These are phyloP conservation scores for Spicauda simplicius DNA, from an alignment of 2,888 invertebrate species.

Conservation along the genomic window DNA sequence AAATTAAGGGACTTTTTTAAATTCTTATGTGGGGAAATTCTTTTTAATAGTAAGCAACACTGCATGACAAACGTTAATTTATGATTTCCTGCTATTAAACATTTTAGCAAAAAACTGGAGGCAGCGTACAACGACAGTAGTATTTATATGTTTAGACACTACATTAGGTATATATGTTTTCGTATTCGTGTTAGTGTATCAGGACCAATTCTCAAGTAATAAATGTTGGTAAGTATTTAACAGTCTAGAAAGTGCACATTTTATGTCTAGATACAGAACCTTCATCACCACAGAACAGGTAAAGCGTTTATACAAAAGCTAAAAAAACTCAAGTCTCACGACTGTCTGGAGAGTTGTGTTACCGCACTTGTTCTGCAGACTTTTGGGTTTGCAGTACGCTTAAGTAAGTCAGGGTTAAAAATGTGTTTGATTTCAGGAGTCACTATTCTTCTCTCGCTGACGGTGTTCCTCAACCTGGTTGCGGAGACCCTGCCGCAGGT, in stretches of 20 bases:
- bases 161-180: not conserved
- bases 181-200: slow-evolving; percentile 10
- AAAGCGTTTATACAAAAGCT: not conserved
- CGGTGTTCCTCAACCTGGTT: slow-evolving; percentile 99
- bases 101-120: not conserved
- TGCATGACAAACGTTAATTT: too few species aligned
- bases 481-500: slow-evolving; percentile 99
- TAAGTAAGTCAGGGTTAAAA: slow-evolving; percentile 74
- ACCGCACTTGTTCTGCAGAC: not conserved
- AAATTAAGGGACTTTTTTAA: too few species aligned
- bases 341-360: slow-evolving; percentile 20
- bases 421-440: slow-evolving; percentile 95
- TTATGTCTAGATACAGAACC: not conserved
- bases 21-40: too few species aligned
- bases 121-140: slow-evolving; percentile 5
- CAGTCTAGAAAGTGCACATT: not conserved
- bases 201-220: not conserved
- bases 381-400: slow-evolving; percentile 33
- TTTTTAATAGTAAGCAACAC: too few species aligned
- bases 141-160: slow-evolving; percentile 1
- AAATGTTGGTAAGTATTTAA: slow-evolving; percentile 6
- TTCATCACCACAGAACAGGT: not conserved
- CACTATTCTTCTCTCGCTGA: slow-evolving; percentile 99
- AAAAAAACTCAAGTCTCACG: not conserved
- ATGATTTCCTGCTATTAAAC: too few species aligned